A percentile compares a stretch with the other conserved stretches of the same genome.
Evolutionary conservation across 2,113 vertebrate species (phyloP).

Genomic region (Thymallus thymallus): DNA sequence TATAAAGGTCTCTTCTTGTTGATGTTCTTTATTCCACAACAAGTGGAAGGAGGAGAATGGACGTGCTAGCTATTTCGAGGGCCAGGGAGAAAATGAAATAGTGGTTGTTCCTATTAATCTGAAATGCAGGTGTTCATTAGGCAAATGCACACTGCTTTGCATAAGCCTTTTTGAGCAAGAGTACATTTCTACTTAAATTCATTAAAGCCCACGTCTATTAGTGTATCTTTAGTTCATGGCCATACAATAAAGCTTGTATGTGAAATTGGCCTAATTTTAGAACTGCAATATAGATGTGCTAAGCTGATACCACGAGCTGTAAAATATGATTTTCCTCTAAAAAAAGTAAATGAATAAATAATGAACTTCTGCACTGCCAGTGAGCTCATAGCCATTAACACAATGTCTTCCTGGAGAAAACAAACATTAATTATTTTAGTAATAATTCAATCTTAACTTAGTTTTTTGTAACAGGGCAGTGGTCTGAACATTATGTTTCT

Average conservation of each 20-base stretch:
- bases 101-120: conserved; percentile 2
- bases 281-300: conserved; percentile 32
- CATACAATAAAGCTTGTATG: conserved; percentile 7
- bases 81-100: too few species aligned
- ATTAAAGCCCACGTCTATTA: conserved; percentile 2
- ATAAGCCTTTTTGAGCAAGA: conserved; percentile 4
- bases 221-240: background rate
- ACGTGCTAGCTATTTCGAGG: background rate
- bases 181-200: conserved; percentile 22
- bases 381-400: conserved; percentile 39
- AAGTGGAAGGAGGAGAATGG: background rate
- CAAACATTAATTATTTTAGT: conserved; percentile 32
- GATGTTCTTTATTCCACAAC: background rate
- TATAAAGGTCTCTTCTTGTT: background rate
- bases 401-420: conserved; percentile 28
- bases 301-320: conserved; percentile 23
- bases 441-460: conserved; percentile 6
- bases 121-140: conserved; percentile 23
- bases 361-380: conserved; percentile 16
- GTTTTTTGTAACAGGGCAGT: background rate
- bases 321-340: conserved; percentile 28
- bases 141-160: conserved; percentile 6
- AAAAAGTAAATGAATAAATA: conserved; percentile 36
- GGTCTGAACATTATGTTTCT: background rate
- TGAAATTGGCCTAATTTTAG: conserved; percentile 8